Conservation (phyloP, 2,113 vertebrate genomes). For the Antechinus flavipes region DNA sequence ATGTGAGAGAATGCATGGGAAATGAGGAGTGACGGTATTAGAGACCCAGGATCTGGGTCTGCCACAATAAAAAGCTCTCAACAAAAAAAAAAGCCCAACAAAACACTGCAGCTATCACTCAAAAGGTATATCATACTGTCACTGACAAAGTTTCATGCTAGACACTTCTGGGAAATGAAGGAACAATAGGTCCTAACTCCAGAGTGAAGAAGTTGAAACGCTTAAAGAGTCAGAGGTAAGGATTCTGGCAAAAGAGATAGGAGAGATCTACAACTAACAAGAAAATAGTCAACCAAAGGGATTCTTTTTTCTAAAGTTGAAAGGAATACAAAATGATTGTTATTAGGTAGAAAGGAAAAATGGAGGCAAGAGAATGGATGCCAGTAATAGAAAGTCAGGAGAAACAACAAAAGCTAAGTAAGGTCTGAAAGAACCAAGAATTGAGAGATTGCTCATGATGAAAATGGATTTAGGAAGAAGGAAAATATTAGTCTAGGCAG, state of each 20-base stretch:
- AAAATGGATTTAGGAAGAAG: background rate
- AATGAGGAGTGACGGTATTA: background rate
- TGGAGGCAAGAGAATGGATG: background rate
- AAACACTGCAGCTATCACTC: background rate
- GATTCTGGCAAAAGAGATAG: background rate
- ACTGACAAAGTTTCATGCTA: background rate
- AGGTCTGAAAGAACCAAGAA: background rate
- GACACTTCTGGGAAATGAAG: background rate
- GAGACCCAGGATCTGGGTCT: background rate
- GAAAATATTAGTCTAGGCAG: background rate
- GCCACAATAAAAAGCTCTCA: background rate
- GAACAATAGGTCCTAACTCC: background rate
- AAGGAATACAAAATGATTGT: background rate
- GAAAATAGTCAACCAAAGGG: background rate
- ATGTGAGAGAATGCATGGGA: background rate
- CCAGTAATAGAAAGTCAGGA: background rate
- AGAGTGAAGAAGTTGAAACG: background rate
- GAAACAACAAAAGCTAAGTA: slow-evolving; percentile 1
- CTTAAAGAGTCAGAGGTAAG: background rate
- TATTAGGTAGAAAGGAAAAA: background rate
- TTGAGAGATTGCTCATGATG: background rate
- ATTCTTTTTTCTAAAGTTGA: background rate
- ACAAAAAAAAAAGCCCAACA: background rate
- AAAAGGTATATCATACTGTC: background rate
- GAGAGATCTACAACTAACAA: background rate